Evolutionary conservation across 1,140 invertebrate genomes (phyloP).

Genomic region (Leptinotarsa defecta): DNA sequence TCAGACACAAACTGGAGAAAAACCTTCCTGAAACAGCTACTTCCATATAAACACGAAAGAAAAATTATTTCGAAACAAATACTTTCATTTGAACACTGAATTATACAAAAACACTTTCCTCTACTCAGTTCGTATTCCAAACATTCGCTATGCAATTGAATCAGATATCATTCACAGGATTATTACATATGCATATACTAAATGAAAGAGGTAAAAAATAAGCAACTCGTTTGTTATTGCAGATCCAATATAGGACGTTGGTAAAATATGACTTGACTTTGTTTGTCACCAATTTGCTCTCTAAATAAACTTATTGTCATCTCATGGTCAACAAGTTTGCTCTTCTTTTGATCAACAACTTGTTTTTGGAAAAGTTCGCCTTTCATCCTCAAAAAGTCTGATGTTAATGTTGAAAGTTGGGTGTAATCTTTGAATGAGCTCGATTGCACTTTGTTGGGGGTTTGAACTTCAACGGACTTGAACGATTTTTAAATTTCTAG

Average conservation of each 20-base stretch:
- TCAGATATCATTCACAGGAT: too few species aligned
- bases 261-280: constrained; percentile 52
- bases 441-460: constrained; percentile 18
- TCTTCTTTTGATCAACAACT: constrained; percentile 38
- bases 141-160: too few species aligned
- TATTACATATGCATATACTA: too few species aligned
- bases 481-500: constrained; percentile 21
- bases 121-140: too few species aligned
- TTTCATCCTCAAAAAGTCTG: constrained; percentile 27
- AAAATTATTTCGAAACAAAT: too few species aligned
- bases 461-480: constrained; percentile 37
- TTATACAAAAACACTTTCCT: too few species aligned
- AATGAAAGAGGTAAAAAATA: too few species aligned
- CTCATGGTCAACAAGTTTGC: constrained; percentile 41
- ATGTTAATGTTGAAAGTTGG: constrained; percentile 21
- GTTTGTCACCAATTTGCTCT: constrained; percentile 49
- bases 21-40: too few species aligned
- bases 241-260: constrained; percentile 50
- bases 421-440: constrained; percentile 5
- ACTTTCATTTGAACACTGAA: too few species aligned
- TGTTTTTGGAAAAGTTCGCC: constrained; percentile 37
- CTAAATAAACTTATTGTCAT: constrained; percentile 45
- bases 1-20: too few species aligned
- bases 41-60: too few species aligned
- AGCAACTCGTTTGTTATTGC: constrained; percentile 32